These are phyloP conservation scores for Temnothorax nylanderi DNA, from an alignment of 1,140 invertebrate species.

Conservation along the genomic window DNA sequence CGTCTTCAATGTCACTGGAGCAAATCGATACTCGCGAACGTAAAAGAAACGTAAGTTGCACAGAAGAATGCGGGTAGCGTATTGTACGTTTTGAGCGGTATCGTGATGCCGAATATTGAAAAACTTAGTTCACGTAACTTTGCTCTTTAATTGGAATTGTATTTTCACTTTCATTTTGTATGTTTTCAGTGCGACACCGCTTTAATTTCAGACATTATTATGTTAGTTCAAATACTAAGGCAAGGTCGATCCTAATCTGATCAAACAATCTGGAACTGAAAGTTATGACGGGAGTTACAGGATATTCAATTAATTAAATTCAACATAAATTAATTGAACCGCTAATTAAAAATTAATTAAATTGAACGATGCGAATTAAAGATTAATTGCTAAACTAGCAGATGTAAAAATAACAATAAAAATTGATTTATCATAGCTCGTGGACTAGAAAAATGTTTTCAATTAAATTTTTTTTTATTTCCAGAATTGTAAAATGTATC, in stretches of 20 bases:
- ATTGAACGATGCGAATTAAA: not conserved
- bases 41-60: slow-evolving; percentile 33
- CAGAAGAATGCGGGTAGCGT: slow-evolving; percentile 3
- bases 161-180: slow-evolving; percentile 42
- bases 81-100: slow-evolving; percentile 21
- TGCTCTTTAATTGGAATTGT: slow-evolving; percentile 34
- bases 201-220: slow-evolving; percentile 24
- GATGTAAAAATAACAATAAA: slow-evolving; percentile 37
- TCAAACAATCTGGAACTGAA: not conserved
- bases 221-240: slow-evolving; percentile 12
- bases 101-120: slow-evolving; percentile 49
- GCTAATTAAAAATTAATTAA: slow-evolving; percentile 10
- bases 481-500: slow-evolving; percentile 43
- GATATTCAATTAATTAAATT: slow-evolving; percentile 6
- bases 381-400: slow-evolving; percentile 25
- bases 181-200: slow-evolving; percentile 3
- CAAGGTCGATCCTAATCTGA: slow-evolving; percentile 2
- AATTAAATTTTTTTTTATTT: slow-evolving; percentile 41
- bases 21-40: slow-evolving; percentile 56
- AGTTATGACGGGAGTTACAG: slow-evolving; percentile 1
- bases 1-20: slow-evolving; percentile 64
- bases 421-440: slow-evolving; percentile 37
- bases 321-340: not conserved
- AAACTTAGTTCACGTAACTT: slow-evolving; percentile 51
- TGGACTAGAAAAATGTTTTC: slow-evolving; percentile 37